Evolutionary conservation across 2,113 vertebrate species (phyloP).

Genomic region (Ammodytes marinus): DNA sequence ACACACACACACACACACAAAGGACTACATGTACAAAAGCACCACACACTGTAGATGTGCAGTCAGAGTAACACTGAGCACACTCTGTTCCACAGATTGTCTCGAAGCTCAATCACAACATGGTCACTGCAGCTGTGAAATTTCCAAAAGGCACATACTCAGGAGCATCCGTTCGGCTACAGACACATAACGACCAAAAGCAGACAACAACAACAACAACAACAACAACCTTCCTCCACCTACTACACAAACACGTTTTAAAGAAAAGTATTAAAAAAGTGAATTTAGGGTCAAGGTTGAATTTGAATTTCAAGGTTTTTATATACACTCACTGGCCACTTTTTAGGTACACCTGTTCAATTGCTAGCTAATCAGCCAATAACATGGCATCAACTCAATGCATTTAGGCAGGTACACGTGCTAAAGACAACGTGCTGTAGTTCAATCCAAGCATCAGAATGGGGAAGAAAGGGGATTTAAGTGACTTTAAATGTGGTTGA

Average conservation of each 20-base stretch:
- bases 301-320: not conserved
- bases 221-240: constrained; percentile 46
- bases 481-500: too few relatives aligned
- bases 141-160: constrained; percentile 29
- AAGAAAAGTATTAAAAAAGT: not conserved
- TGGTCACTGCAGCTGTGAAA: constrained; percentile 8
- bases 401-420: too few relatives aligned
- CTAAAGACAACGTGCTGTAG: too few relatives aligned
- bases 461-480: too few relatives aligned
- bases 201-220: constrained; percentile 54
- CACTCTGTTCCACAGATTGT: constrained; percentile 6
- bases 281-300: not conserved
- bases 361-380: too few relatives aligned
- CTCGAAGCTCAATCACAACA: constrained; percentile 29
- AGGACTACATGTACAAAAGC: not conserved
- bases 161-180: constrained; percentile 32
- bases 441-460: too few relatives aligned
- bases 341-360: too few relatives aligned
- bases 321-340: too few relatives aligned
- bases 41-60: not conserved
- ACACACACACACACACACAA: not conserved
- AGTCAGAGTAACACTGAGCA: not conserved
- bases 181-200: constrained; percentile 46
- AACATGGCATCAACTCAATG: too few relatives aligned
- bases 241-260: not conserved